A percentile compares a stretch with the other conserved stretches of the same genome.
Evolutionary conservation across 2,113 vertebrate genomes (phyloP).

Genomic region (Hippocampus guttulatus): DNA sequence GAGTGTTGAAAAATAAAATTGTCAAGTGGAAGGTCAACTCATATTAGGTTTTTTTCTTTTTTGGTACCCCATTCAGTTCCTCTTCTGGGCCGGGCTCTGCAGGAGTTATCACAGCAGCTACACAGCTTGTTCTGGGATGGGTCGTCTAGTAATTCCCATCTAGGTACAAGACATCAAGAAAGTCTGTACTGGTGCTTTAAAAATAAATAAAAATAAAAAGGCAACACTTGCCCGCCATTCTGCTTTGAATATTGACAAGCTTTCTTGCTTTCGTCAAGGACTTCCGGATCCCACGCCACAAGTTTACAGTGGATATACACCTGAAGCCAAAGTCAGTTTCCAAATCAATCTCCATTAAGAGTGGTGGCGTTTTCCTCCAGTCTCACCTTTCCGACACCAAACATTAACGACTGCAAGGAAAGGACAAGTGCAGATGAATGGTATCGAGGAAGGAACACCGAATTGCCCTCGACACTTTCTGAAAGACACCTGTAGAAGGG

Average conservation of each 20-base stretch:
- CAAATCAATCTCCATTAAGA: too few species aligned
- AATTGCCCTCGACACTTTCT: slow-evolving; percentile 55
- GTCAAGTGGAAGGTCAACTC: not conserved
- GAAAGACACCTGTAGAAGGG: slow-evolving; percentile 66
- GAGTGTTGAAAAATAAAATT: not conserved
- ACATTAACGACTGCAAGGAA: slow-evolving; percentile 69
- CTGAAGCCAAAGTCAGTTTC: slow-evolving; percentile 39
- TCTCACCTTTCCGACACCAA: slow-evolving; percentile 39
- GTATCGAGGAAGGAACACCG: slow-evolving; percentile 64
- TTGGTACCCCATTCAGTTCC: not conserved
- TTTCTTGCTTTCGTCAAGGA: slow-evolving; percentile 60
- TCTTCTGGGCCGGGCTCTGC: slow-evolving; percentile 39
- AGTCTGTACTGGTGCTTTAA: too few species aligned
- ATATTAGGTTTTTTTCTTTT: too few species aligned
- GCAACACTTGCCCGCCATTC: slow-evolving; percentile 47
- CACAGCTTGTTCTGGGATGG: slow-evolving; percentile 56
- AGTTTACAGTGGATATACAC: slow-evolving; percentile 74
- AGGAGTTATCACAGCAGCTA: slow-evolving; percentile 61
- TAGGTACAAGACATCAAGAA: slow-evolving; percentile 8
- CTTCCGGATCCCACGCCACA: slow-evolving; percentile 68
- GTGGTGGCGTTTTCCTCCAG: slow-evolving; percentile 15
- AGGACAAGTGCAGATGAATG: slow-evolving; percentile 61
- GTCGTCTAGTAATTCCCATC: slow-evolving; percentile 70
- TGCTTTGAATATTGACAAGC: slow-evolving; percentile 69
- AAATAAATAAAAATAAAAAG: too few species aligned